Base-by-base conservation (phyloP, 2,888 invertebrate genomes). In the Lithophane socia region DNA sequence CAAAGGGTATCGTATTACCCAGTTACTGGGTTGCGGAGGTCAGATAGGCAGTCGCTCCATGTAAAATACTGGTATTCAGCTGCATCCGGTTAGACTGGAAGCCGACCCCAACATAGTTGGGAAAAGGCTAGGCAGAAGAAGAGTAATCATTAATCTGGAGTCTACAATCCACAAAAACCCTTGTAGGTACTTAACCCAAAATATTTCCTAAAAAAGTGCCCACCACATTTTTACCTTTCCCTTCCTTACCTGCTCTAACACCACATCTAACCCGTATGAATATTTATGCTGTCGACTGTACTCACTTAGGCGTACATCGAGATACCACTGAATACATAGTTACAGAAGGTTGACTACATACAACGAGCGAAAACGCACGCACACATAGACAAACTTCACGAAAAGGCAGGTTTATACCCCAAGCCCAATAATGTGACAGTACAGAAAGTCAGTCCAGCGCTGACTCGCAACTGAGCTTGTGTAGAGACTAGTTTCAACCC, bases 271-370 rank as follows among this genome's bases (percentile, higher is more conserved):
- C 72, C 75, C 29, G 47, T 82, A 80, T 87, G 75, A 84, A 83
- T 87, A 90, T 86, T 85, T 76, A 86, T 88, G 79, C 29, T 29
- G 64, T 60, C 60, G 61, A 73, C 79, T 84, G 75, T 77, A 79
- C 87, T 69, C 72, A 63, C 80, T 72, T 71, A 75, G 21, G 29
- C 52, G 29, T 72, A 73, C 65, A 65, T 24, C 12, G 65, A 4
- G 47, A 66, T 47, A 24, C 65, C 65, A 79, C 52, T 47, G 52
- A 54, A 18, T 54, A 18, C 0, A 42, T 47, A 8, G 1, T 10
- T 60, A 60, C 73, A 80, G 65, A 80, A 78, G 21, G 10, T 4
- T 4, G 18, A 18, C 7, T 13, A 29, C 49, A 29, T 9, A 29
- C 60, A 9, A 29, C 9, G 16, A 37, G 16, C 1, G 7, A 16